Evolutionary conservation across 2,797 vertebrate species (phyloP).

Genomic region (Microcaecilia unicolor): DNA sequence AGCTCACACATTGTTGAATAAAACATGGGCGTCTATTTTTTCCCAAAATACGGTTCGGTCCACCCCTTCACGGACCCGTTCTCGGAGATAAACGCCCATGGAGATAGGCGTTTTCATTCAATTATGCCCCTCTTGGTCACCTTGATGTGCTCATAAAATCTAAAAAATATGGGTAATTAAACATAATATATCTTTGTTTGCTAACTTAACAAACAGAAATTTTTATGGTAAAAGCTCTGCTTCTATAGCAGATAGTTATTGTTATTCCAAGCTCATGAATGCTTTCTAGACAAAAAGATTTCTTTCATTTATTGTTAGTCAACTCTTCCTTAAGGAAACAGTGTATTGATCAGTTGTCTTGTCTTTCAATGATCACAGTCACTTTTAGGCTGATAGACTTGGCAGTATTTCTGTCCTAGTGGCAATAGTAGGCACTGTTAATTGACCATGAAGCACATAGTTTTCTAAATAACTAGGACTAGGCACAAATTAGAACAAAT

Average conservation of each 20-base stretch:
- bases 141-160: not conserved
- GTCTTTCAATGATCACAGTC: slow-evolving; percentile 48
- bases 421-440: slow-evolving; percentile 5
- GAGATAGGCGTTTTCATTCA: too few species aligned
- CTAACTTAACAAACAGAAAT: not conserved
- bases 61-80: too few species aligned
- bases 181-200: not conserved
- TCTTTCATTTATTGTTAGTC: slow-evolving; percentile 48
- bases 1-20: too few species aligned
- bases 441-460: slow-evolving; percentile 10
- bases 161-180: not conserved
- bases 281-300: slow-evolving; percentile 27
- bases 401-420: slow-evolving; percentile 8
- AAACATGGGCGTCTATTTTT: too few species aligned
- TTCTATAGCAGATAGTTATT: slow-evolving; percentile 13
- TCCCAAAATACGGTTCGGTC: too few species aligned
- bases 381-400: not conserved
- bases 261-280: slow-evolving; percentile 31
- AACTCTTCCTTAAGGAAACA: slow-evolving; percentile 51
- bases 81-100: too few species aligned
- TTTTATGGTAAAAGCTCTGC: not conserved
- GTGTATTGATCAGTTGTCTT: slow-evolving; percentile 57
- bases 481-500: not conserved
- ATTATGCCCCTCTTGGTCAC: too few species aligned
- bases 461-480: not conserved